phyloP scores from a whole-genome alignment of 2,888 invertebrate species.

The Sacculina carcini region DNA sequence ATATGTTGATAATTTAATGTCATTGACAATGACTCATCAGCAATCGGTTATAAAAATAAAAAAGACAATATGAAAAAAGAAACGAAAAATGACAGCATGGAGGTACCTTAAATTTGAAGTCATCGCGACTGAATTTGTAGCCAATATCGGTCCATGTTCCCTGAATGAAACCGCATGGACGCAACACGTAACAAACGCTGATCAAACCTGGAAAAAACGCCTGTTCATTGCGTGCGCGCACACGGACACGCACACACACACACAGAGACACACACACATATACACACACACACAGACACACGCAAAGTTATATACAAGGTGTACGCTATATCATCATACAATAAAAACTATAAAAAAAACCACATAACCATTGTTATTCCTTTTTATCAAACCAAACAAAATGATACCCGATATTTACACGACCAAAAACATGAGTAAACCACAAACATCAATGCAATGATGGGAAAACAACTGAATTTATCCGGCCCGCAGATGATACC shows the following conservation, averaged over 20 bases:
- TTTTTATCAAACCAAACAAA: too few relatives aligned
- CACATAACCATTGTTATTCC: constrained; percentile 3
- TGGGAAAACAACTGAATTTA: too few relatives aligned
- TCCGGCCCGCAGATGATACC: too few relatives aligned
- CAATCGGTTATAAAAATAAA: too few relatives aligned
- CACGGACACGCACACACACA: neutral
- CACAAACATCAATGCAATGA: too few relatives aligned
- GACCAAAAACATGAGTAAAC: too few relatives aligned
- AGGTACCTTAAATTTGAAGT: constrained; percentile 75
- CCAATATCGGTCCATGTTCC: constrained; percentile 88
- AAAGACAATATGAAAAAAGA: too few relatives aligned
- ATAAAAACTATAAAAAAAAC: neutral
- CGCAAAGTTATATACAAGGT: neutral
- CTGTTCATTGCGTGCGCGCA: constrained; percentile 25
- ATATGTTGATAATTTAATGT: too few relatives aligned
- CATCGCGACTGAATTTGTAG: constrained; percentile 46
- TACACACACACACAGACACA: neutral
- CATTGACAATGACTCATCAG: too few relatives aligned
- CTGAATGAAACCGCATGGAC: constrained; percentile 81
- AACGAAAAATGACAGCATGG: too few relatives aligned
- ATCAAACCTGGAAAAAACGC: constrained; percentile 78
- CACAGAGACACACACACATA: neutral
- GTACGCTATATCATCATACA: neutral
- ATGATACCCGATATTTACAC: too few relatives aligned
- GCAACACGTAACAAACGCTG: constrained; percentile 72